These are phyloP conservation scores for Harpalus rubripes DNA, from an alignment of 2,888 invertebrate genomes.

Conservation along the genomic window DNA sequence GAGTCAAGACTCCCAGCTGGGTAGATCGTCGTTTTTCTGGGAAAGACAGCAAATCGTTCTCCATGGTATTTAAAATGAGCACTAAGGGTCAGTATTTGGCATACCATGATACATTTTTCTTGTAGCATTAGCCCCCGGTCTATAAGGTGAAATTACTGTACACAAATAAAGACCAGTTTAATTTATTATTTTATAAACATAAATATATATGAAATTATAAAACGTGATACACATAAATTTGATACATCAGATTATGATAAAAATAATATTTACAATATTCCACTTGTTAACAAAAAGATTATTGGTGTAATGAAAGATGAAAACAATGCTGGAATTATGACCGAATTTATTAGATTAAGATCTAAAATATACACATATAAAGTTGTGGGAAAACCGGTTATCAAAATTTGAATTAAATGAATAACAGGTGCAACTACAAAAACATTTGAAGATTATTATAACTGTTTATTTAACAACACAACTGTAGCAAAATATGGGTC, in stretches of 20 bases:
- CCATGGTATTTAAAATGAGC: too few species aligned
- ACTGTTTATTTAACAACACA: constrained; percentile 55
- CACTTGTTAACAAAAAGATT: constrained; percentile 71
- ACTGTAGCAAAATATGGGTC: constrained; percentile 2
- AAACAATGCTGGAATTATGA: constrained; percentile 71
- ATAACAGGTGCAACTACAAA: constrained; percentile 65
- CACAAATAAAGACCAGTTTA: too few species aligned
- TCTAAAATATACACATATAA: constrained; percentile 70
- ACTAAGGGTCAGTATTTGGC: too few species aligned
- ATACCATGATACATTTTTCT: too few species aligned
- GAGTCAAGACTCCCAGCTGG: too few species aligned
- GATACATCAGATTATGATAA: constrained; percentile 70
- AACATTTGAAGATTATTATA: constrained; percentile 67
- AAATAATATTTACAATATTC: constrained; percentile 70
- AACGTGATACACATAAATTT: constrained; percentile 64
- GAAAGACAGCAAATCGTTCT: too few species aligned
- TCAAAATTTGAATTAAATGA: constrained; percentile 68
- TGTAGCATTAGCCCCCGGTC: too few species aligned
- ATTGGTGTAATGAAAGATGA: constrained; percentile 73
- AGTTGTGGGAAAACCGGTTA: neutral
- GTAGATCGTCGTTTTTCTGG: too few species aligned
- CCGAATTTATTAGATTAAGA: constrained; percentile 72
- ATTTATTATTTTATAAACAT: constrained; percentile 63
- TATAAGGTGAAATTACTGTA: too few species aligned
- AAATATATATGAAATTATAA: constrained; percentile 67